These are phyloP conservation scores for Malacosoma neustria DNA, from an alignment of 2,888 invertebrate species.

Conservation along the genomic window DNA sequence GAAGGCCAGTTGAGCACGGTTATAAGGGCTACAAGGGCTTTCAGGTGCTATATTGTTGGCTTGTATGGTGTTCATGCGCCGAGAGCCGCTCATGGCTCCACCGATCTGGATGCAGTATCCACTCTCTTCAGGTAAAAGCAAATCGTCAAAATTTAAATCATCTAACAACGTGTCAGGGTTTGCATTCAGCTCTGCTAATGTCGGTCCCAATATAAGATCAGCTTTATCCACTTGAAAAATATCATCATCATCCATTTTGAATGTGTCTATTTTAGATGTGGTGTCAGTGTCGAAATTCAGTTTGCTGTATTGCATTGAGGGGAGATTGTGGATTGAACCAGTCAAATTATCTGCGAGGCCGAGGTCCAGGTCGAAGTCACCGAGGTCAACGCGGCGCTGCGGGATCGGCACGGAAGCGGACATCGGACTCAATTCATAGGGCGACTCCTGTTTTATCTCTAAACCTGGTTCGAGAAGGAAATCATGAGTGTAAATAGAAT, in stretches of 20 bases:
- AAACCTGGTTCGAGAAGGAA: constrained; percentile 77
- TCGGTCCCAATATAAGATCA: constrained; percentile 88
- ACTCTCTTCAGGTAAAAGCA: constrained; percentile 82
- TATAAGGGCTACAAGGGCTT: constrained; percentile 71
- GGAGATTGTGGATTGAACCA: constrained; percentile 54
- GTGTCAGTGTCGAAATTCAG: constrained; percentile 55
- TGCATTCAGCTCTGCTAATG: constrained; percentile 88
- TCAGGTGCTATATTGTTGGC: constrained; percentile 37
- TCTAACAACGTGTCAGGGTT: constrained; percentile 88
- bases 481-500: constrained; percentile 77
- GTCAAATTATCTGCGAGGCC: constrained; percentile 66
- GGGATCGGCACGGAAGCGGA: constrained; percentile 80
- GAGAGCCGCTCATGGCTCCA: constrained; percentile 60
- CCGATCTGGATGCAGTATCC: constrained; percentile 71
- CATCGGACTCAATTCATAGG: constrained; percentile 56
- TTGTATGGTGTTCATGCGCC: constrained; percentile 32
- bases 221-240: constrained; percentile 92
- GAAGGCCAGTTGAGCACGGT: constrained; percentile 67
- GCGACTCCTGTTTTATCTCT: constrained; percentile 77
- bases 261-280: constrained; percentile 73
- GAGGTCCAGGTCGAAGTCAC: constrained; percentile 72
- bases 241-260: constrained; percentile 91
- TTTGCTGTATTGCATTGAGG: constrained; percentile 51
- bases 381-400: constrained; percentile 56
- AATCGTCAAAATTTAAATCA: constrained; percentile 90